These are phyloP conservation scores for Acomys russatus DNA, from an alignment of 2,797 vertebrate species.

Conservation along the genomic window DNA sequence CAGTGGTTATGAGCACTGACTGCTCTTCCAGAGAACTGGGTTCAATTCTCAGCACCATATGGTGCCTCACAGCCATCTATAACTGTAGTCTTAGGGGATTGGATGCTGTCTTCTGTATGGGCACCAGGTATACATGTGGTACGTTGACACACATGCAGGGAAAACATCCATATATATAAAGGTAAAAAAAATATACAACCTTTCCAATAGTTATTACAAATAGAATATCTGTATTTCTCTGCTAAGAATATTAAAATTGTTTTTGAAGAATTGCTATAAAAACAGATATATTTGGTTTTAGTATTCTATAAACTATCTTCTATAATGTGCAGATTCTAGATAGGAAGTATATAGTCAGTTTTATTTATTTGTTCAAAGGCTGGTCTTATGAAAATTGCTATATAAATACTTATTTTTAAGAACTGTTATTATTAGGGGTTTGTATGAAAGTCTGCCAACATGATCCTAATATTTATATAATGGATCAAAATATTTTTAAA, in stretches of 20 bases:
- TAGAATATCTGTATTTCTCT: conserved; percentile 2
- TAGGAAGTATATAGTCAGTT: conserved; percentile 32
- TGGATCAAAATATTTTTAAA: conserved; percentile 76
- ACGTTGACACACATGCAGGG: background rate
- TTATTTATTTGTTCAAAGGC: conserved; percentile 74
- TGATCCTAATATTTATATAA: conserved; percentile 71
- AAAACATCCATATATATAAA: background rate
- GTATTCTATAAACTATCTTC: background rate
- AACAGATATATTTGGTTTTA: conserved; percentile 6
- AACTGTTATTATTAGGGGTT: conserved; percentile 76
- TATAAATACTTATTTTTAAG: conserved; percentile 71
- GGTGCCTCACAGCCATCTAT: background rate
- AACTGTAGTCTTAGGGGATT: background rate
- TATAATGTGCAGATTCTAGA: conserved; percentile 32
- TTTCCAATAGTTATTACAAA: background rate
- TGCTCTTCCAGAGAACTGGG: background rate
- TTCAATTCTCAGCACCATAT: too few relatives aligned
- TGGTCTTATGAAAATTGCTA: conserved; percentile 70
- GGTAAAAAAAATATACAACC: background rate
- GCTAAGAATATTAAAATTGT: conserved; percentile 43
- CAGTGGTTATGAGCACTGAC: background rate
- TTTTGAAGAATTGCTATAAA: conserved; percentile 51
- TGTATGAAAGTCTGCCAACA: conserved; percentile 75
- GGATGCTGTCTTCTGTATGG: background rate
- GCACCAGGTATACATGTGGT: background rate